phyloP scores from a whole-genome alignment of 2,888 invertebrate species.

The Ophonus ardosiacus region DNA sequence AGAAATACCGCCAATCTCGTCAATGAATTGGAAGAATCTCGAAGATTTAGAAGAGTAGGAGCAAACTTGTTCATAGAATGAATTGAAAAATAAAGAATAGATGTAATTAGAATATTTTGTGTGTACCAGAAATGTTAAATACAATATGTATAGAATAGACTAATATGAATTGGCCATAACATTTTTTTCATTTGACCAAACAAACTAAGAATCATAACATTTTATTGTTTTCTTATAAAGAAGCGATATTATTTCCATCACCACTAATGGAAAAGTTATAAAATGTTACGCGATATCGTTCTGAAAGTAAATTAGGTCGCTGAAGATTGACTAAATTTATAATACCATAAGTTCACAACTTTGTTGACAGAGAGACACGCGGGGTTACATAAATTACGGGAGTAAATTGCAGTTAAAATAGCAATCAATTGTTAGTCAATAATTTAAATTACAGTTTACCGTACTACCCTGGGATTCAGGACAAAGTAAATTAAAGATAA shows the following conservation, averaged over 20 bases:
- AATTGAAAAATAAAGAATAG: no score
- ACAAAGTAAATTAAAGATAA: neutral
- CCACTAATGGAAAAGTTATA: slow-evolving; percentile 56
- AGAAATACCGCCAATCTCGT: no score
- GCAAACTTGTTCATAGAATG: no score
- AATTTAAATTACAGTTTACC: neutral
- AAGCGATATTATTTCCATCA: slow-evolving; percentile 35
- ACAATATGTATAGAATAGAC: no score
- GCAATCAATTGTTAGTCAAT: slow-evolving; percentile 16
- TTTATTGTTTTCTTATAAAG: neutral
- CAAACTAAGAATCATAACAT: neutral
- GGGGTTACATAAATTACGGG: slow-evolving; percentile 1
- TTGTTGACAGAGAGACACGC: slow-evolving; percentile 28
- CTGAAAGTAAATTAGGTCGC: slow-evolving; percentile 41
- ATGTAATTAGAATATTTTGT: no score
- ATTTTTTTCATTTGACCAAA: neutral
- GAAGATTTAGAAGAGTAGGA: no score
- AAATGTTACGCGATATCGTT: slow-evolving; percentile 46
- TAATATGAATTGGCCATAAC: no score
- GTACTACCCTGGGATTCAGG: neutral
- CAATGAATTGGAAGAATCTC: no score
- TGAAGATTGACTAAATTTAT: slow-evolving; percentile 2
- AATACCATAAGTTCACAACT: slow-evolving; percentile 41
- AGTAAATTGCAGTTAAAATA: slow-evolving; percentile 14
- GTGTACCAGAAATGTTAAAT: no score